A percentile compares a stretch with the other conserved stretches of the same genome.
Conservation (phyloP, 2,113 vertebrate species). For the Isichthys henryi region DNA sequence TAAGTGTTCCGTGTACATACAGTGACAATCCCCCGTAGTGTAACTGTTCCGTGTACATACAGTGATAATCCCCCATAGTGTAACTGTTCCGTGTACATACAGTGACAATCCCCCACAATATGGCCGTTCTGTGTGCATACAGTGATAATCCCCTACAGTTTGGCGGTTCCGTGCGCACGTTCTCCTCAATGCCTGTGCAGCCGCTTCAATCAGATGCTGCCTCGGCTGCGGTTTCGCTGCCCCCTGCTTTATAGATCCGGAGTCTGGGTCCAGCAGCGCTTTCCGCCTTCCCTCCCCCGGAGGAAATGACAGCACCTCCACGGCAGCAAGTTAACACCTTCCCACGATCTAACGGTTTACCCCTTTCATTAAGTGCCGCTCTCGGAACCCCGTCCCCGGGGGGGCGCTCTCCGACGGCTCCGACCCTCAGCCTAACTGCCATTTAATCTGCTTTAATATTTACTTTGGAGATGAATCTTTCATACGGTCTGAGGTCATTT, state of each 20-base stretch:
- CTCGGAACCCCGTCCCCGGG: not conserved
- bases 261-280: not conserved
- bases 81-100: not conserved
- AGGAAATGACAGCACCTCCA: conserved; percentile 4
- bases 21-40: not conserved
- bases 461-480: conserved; percentile 27
- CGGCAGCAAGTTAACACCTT: conserved; percentile 11
- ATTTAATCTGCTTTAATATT: conserved; percentile 25
- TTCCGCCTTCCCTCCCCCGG: not conserved
- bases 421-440: conserved; percentile 12
- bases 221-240: not conserved
- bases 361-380: conserved; percentile 20
- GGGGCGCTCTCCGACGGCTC: not conserved
- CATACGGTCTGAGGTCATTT: conserved; percentile 13
- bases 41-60: not conserved
- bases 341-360: conserved; percentile 20
- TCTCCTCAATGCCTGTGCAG: not conserved
- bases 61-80: not conserved
- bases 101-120: not conserved
- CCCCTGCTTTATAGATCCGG: not conserved
- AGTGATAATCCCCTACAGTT: not conserved
- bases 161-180: not conserved
- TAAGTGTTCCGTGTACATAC: too few relatives aligned
- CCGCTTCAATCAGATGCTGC: not conserved
- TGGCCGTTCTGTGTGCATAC: not conserved